Evolutionary conservation across 2,113 vertebrate genomes (phyloP).

Genomic region (Salvelinus fontinalis): DNA sequence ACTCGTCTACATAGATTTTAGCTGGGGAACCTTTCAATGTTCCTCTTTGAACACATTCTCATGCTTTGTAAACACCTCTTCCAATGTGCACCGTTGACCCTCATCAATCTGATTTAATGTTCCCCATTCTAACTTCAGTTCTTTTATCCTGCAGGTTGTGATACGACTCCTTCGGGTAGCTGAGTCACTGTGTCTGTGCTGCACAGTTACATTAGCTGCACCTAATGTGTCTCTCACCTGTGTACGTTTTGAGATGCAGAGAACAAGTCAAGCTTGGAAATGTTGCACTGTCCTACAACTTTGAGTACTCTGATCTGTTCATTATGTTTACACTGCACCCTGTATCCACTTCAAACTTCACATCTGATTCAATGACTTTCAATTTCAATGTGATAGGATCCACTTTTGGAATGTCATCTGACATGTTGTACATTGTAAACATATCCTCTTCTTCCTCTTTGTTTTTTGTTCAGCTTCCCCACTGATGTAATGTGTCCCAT

Average conservation of each 20-base stretch:
- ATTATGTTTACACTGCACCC: constrained; percentile 16
- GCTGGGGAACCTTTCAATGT: neutral
- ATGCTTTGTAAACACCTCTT: neutral
- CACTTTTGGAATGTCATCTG: constrained; percentile 3
- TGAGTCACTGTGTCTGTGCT: neutral
- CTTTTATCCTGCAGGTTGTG: neutral
- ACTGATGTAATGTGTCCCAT: neutral
- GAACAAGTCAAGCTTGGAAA: too few species aligned
- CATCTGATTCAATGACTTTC: neutral
- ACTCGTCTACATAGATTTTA: neutral
- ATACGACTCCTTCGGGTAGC: neutral
- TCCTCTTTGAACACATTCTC: neutral
- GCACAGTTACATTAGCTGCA: too few species aligned
- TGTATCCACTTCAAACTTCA: constrained; percentile 11
- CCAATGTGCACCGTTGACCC: too few species aligned
- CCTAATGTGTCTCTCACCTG: too few species aligned
- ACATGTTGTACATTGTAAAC: neutral
- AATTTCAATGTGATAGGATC: neutral
- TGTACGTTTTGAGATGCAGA: too few species aligned
- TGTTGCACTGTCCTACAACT: neutral
- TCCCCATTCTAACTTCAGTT: too few species aligned
- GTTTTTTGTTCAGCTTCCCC: neutral
- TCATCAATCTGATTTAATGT: too few species aligned
- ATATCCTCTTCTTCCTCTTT: neutral
- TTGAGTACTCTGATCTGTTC: neutral